A percentile compares a stretch with the other conserved stretches of the same genome.
phyloP scores from a whole-genome alignment of 2,797 vertebrate species.

The Allobates femoralis region DNA sequence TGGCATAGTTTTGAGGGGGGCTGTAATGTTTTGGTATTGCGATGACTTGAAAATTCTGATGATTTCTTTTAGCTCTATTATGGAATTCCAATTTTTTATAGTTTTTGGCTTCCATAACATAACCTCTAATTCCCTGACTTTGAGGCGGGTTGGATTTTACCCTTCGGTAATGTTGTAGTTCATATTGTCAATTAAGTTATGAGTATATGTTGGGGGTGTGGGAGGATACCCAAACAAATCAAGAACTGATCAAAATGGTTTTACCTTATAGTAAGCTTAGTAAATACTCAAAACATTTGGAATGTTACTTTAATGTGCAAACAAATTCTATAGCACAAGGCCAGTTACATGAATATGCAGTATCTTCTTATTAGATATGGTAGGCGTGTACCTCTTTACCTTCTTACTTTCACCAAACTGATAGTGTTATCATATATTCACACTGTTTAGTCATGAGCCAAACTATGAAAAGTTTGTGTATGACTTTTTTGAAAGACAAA shows the following conservation, averaged over 20 bases:
- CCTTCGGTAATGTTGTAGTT: too few relatives aligned
- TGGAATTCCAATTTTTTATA: background rate
- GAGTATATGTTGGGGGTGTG: background rate
- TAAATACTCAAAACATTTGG: too few relatives aligned
- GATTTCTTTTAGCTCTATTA: background rate
- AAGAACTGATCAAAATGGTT: too few relatives aligned
- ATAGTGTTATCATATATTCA: conserved; percentile 39
- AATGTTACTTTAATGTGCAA: background rate
- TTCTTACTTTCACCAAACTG: background rate
- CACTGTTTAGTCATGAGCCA: background rate
- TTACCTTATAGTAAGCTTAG: too few relatives aligned
- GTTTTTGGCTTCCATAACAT: background rate
- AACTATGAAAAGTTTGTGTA: background rate
- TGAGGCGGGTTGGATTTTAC: too few relatives aligned
- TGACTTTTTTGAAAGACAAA: conserved; percentile 43
- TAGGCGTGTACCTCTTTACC: conserved; percentile 2
- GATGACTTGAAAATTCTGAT: too few relatives aligned
- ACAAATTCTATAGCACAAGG: background rate
- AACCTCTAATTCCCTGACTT: too few relatives aligned
- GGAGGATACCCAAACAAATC: background rate
- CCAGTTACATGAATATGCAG: background rate
- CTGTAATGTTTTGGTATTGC: too few relatives aligned
- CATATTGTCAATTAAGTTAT: background rate
- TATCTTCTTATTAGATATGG: background rate
- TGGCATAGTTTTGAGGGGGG: background rate